Base-by-base conservation (phyloP, 2,113 vertebrate genomes). In the Istiophorus platypterus region DNA sequence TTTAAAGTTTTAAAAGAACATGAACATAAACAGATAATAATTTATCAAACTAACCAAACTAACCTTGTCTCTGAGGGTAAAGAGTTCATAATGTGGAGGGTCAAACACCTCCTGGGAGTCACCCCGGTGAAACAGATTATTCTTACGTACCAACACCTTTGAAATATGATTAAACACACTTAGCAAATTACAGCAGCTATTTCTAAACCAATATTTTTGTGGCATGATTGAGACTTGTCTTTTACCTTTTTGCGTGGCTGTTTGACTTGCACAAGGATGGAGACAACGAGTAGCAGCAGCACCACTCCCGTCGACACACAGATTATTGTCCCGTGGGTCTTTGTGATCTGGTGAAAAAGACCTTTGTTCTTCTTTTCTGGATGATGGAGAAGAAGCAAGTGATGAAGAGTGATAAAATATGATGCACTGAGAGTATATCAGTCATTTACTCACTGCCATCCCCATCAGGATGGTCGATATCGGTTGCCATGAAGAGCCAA, bases 51-150 rank as follows among this genome's bases (percentile, higher is more conserved):
- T 63, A 47, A 42, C 49, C 1, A 63, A 63, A 73, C 80, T 83
- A 8, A 93, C 93, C 92, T 93, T 98, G 91, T 98, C 97, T 80
- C 97, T 94, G 54, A 98, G 92, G 13, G 97, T 97, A 84, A 99
- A 97, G 0, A 99, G 95, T 66, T 99, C 98, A 20, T 99, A 99
- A 86, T 98, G 97, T 4, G 97, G 98, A 52, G 98, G 98, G 83
- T 99, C 98, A 87, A 97, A 97, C 31, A 96, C 96, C 91, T 98
- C 97, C 84, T 97, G 97, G 88, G 97, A 96, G 54, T 97, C 96
- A 0, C 95, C 94, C 73, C 95, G 96, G 41, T 96, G 97, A 91
- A 98, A 97, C 45, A 96, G 92, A 54, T 91, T 91, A 75, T 95
- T 96, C 90, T 97, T 98, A 78, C 97, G 96, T 20, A 96, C 93